phyloP scores from a whole-genome alignment of 1,140 invertebrate species.

The Bombus superbus region DNA sequence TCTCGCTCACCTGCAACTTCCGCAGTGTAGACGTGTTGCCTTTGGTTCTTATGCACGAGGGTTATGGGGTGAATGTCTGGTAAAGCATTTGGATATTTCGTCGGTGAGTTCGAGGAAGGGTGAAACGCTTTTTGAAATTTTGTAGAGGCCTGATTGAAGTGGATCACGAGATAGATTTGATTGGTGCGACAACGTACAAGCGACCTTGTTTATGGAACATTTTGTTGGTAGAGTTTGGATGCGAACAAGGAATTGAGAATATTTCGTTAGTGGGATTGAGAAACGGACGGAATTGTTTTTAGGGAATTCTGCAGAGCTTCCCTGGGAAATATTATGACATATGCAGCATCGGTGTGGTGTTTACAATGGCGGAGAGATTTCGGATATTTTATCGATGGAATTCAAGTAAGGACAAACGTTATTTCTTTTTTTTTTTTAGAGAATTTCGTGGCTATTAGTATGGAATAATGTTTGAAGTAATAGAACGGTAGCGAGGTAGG shows the following conservation, averaged over 20 bases:
- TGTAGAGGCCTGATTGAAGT: too few relatives aligned
- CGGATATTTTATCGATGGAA: background rate
- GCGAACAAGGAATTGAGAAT: too few relatives aligned
- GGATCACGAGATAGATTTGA: too few relatives aligned
- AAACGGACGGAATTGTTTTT: too few relatives aligned
- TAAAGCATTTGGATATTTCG: background rate
- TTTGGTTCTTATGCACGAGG: background rate
- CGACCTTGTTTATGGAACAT: background rate
- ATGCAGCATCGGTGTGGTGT: too few relatives aligned
- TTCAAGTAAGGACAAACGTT: background rate
- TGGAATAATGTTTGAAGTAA: background rate
- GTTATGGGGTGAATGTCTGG: background rate
- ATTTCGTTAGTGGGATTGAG: too few relatives aligned
- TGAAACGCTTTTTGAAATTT: background rate
- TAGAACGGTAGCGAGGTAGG: background rate
- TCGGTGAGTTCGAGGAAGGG: background rate
- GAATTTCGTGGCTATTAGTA: background rate
- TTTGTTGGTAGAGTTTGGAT: too few relatives aligned
- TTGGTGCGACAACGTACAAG: too few relatives aligned
- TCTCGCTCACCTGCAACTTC: slow-evolving; percentile 8
- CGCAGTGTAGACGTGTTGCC: background rate
- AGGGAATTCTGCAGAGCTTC: background rate
- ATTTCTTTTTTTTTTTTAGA: background rate
- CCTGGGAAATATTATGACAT: background rate
- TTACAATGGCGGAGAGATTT: background rate